phyloP scores from a whole-genome alignment of 1,140 invertebrate genomes.

The Amyelois transitella region DNA sequence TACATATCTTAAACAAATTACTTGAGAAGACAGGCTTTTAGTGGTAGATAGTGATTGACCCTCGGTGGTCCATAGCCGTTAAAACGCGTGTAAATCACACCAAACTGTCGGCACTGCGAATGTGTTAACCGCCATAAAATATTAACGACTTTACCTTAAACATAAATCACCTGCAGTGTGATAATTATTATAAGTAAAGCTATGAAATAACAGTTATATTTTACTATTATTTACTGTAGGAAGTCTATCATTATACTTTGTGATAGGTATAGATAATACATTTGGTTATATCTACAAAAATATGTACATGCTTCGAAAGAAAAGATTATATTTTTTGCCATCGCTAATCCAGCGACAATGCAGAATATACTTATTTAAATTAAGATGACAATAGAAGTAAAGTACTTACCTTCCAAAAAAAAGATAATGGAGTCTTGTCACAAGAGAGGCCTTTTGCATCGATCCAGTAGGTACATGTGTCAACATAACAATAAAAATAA shows the following conservation, averaged over 20 bases:
- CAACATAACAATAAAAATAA: background rate
- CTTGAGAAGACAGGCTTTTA: background rate
- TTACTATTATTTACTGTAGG: background rate
- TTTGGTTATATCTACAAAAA: too few relatives aligned
- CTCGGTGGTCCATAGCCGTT: background rate
- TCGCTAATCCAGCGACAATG: too few relatives aligned
- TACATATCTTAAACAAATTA: background rate
- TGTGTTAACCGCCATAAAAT: conserved; percentile 14
- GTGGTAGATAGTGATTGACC: conserved; percentile 1
- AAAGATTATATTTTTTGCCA: too few relatives aligned
- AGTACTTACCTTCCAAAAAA: too few relatives aligned
- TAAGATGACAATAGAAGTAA: background rate
- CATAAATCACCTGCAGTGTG: conserved; percentile 30
- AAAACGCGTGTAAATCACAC: conserved; percentile 3
- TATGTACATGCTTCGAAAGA: too few relatives aligned
- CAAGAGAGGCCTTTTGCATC: background rate
- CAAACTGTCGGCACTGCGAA: background rate
- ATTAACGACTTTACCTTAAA: conserved; percentile 20
- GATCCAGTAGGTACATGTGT: background rate
- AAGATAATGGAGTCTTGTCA: background rate
- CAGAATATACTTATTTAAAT: background rate
- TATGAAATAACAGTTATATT: background rate
- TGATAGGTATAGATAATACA: too few relatives aligned
- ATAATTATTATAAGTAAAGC: conserved; percentile 3
- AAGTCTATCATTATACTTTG: too few relatives aligned